Evolutionary conservation across 2,797 vertebrate species (phyloP).

Genomic region (Ispidina lecontei): DNA sequence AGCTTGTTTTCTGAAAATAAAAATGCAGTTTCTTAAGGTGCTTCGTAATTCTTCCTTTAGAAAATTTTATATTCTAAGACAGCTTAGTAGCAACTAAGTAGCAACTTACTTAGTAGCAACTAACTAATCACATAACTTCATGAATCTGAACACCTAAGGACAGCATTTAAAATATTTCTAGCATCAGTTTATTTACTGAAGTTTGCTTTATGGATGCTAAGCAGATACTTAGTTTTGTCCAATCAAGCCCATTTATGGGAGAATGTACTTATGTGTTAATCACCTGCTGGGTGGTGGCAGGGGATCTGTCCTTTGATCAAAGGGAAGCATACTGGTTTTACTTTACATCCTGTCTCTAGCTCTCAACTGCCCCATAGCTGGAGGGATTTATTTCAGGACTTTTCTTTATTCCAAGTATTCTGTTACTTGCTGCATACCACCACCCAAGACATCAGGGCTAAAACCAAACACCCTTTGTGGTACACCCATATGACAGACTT

Average conservation of each 20-base stretch:
- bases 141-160: neutral
- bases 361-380: slow-evolving; percentile 74
- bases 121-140: neutral
- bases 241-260: slow-evolving; percentile 3
- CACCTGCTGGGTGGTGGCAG: slow-evolving; percentile 76
- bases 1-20: neutral
- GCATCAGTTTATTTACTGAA: neutral
- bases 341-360: slow-evolving; percentile 78
- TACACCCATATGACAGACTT: slow-evolving; percentile 75
- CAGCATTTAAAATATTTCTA: neutral
- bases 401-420: slow-evolving; percentile 79
- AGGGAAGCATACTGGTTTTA: slow-evolving; percentile 78
- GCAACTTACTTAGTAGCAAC: neutral
- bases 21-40: neutral
- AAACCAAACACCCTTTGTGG: slow-evolving; percentile 76
- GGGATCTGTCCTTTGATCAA: slow-evolving; percentile 80
- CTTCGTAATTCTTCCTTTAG: neutral
- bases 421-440: slow-evolving; percentile 77
- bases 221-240: neutral
- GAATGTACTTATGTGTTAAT: slow-evolving; percentile 67
- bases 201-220: slow-evolving; percentile 10
- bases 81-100: neutral
- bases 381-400: slow-evolving; percentile 79
- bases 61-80: neutral
- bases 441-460: slow-evolving; percentile 59